Evolutionary conservation across 2,888 invertebrate species (phyloP), one percentile per base, ranked within the genome.

Genomic region (Cheiracanthium punctorium): DNA sequence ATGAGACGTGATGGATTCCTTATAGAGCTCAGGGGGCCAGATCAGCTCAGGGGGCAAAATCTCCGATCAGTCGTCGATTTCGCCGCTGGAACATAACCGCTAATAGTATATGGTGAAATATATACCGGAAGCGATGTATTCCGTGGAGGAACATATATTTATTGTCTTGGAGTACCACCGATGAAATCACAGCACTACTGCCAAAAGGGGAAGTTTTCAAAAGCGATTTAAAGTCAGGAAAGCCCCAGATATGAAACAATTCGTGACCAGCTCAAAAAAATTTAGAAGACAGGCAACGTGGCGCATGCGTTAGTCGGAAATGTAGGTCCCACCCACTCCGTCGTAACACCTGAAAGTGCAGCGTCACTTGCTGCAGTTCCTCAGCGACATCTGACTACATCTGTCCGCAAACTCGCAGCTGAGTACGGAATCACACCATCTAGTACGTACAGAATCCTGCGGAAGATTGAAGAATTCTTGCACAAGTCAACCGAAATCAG

Each of bases 161-260:
- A 37, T 75, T 75, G 28, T 64, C 12, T 75, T 75, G 10, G 64
- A 64, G 37, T 37, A 37, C 41, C 74, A 75, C 74, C 37, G 74
- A 75, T 75, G 64, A 64, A 64, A 75, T 58, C 37, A 64, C 24
- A 75, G 33, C 24, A 28, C 74, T 64, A 28, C 64, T 75, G 64
- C 64, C 33, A 75, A n/a, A 64, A 64, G 33, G 14, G 0, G 74
- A 75, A 75, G 24, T 64, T 64, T 75, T 64, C 74, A 72, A 48
- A 48, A 4, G 37, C 37, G 10, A 37, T 37, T 37, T 37, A 4
- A 37, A 37, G 28, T 28, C 20, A 1, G 37, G 32, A 58, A 58
- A 52, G 58, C 0, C 33, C 30, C 33, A 58, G 4, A 52, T 74
- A 12, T 48, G 1, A 58, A 74, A 74, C 73, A 52, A 58, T 72